Evolutionary conservation across 2,113 vertebrate genomes (phyloP), one percentile per base, ranked within the genome.

Genomic region (Lampris incognitus): DNA sequence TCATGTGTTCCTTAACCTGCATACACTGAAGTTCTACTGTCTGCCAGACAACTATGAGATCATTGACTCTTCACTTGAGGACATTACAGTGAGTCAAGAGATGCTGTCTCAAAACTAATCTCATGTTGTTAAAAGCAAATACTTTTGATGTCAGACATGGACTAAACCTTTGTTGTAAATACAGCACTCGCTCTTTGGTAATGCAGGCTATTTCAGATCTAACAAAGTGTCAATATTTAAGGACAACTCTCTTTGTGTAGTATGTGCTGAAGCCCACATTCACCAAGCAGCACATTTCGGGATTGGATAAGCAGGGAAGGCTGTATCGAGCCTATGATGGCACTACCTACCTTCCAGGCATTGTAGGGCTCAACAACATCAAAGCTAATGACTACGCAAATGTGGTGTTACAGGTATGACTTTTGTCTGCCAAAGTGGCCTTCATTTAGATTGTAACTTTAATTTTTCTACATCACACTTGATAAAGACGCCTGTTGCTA

Each of bases 371-470:
- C 83, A 99, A 99, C 90, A 99, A 99, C 87, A 99, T 99, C 87
- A 99, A 99, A 88, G 97, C 97, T 81, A 99, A 99, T 0, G 98
- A 99, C 88, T 99, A 99, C 0, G 97, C 98, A 81, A 99, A 99
- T 0, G 97, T 97, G 0, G 96, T 99, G 41, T 93, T 99, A 9
- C 98, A 99, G 96, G 98, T 99, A 92, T 46, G 82, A 51, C 46
- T 49, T 39, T 13, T 5, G 13, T 4, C 4, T 52, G 13, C 4
- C 9, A 7, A 4, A 63, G 1, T 48, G 13, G 1, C 50, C 2
- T 1, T 63, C 41, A 44, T 66, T 3, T 51, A 4, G 9, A 49
- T 0, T 0, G 39, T 6, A 7, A 41, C 3, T 9, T 3, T 11
- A 66, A 38, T 0, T 0, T 56, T 49, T 63, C 24, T 1, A 5